These are phyloP conservation scores for Rhopalosiphum padi DNA, from an alignment of 1,140 invertebrate species.

Conservation along the genomic window DNA sequence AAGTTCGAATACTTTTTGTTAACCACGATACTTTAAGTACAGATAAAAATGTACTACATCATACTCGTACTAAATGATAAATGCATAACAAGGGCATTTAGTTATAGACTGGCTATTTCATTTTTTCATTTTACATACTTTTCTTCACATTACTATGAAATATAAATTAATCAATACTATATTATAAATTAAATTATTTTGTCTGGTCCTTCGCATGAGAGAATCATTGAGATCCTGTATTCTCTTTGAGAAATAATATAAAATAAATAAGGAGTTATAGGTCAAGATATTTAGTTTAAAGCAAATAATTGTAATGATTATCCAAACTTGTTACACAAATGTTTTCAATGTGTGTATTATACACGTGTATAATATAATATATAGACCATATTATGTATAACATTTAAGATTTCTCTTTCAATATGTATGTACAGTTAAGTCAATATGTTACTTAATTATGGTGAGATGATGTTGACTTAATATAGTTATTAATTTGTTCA, in stretches of 20 bases:
- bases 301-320: not conserved
- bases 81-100: not conserved
- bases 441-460: not conserved
- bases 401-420: not conserved
- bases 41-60: too few relatives aligned
- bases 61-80: too few relatives aligned
- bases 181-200: not conserved
- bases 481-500: not conserved
- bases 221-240: too few relatives aligned
- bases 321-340: not conserved
- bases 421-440: not conserved
- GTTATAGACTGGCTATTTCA: not conserved
- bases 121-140: not conserved
- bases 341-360: not conserved
- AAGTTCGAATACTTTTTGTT: not conserved
- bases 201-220: too few relatives aligned
- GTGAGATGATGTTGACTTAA: not conserved
- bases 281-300: not conserved
- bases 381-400: not conserved
- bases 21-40: not conserved
- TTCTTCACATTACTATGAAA: not conserved
- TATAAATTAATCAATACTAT: too few relatives aligned
- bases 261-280: not conserved
- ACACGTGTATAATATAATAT: too few relatives aligned
- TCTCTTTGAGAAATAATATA: not conserved